Base-by-base conservation (phyloP, 2,113 vertebrate genomes). In the Podocnemis expansa region DNA sequence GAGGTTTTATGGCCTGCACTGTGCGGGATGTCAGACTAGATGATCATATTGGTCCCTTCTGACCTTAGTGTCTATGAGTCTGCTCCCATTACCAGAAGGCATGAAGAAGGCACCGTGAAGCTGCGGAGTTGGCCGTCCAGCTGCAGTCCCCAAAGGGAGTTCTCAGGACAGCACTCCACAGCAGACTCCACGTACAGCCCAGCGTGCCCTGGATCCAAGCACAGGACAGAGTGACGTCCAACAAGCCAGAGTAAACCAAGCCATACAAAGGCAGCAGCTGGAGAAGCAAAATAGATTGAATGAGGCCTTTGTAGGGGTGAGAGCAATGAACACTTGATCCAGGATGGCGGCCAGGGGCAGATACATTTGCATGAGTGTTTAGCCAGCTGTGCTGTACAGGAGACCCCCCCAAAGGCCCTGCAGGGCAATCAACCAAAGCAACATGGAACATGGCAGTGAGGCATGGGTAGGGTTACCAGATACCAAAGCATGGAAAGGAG, bases 251-350 rank as follows among this genome's bases (percentile, higher is more conserved):
- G 81, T n/a, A 80, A 41, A 6, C 89, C 89, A 8, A 88, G 84
- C 93, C 93, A 94, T 85, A 91, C 38, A 27, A 94, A 94, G 17
- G 63, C 45, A 27, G 31, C 29, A 14, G 13, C 93, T 91, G 45
- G 8, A 47, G 43, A 25, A 17, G 41, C 5, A 85, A 45, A 73
- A 22, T 12, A 67, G 51, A 79, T 38, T 24, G 8, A 41, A 19
- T 43, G 58, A 17, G 10, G 22, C 11, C 54, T 8, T 52, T 25
- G 22, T 25, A 11, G 58, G 9, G 67, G 22, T n/a, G 38, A n/a
- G 67, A 73, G 17, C 21, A 73, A n/a, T 3, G 5, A 17, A 9
- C 63, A 10, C n/a, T 21, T 11, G 8, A 19, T 73, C 38, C 70
- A 41, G 70, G 67, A 31, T 7, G 29, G 29, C 31, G 58, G 17